phyloP scores from a whole-genome alignment of 2,888 invertebrate species.

The Melanchra persicariae region DNA sequence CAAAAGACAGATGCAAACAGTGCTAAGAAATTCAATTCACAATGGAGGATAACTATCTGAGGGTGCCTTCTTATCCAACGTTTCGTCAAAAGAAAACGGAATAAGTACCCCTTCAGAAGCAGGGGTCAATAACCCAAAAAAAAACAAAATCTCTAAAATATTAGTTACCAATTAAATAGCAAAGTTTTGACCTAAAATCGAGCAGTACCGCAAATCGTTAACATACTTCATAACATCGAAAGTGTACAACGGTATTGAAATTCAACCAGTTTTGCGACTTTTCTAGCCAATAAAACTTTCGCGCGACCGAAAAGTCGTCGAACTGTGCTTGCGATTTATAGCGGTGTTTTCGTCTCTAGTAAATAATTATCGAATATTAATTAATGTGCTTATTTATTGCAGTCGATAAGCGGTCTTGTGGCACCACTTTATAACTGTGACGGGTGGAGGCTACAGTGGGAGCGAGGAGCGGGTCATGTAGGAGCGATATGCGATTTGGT shows the following conservation, averaged over 20 bases:
- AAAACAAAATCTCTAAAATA: background rate
- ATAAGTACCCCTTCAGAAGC: background rate
- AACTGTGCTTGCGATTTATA: conserved; percentile 65
- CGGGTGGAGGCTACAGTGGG: conserved; percentile 25
- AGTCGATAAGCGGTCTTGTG: conserved; percentile 72
- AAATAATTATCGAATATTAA: conserved; percentile 78
- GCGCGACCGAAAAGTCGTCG: conserved; percentile 67
- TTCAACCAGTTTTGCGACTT: conserved; percentile 52
- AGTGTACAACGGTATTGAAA: conserved; percentile 52
- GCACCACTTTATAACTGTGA: conserved; percentile 44
- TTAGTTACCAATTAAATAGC: background rate
- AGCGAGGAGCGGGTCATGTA: conserved; percentile 21
- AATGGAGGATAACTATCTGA: background rate
- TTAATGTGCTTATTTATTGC: conserved; percentile 77
- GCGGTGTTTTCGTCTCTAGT: conserved; percentile 71
- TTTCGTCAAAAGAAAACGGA: too few species aligned
- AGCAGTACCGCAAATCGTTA: conserved; percentile 27
- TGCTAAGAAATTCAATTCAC: background rate
- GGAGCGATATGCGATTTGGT: too few species aligned
- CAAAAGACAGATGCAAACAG: too few species aligned
- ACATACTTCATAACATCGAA: conserved; percentile 53
- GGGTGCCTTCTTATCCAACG: too few species aligned
- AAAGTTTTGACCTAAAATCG: conserved; percentile 19
- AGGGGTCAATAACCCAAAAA: background rate
- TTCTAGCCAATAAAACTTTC: conserved; percentile 66